Percentiles rank a stretch among this genome's conserved stretches.
These are phyloP conservation scores for Tauraco hartlaubi DNA, from an alignment of 2,797 vertebrate genomes.

Conservation along the genomic window DNA sequence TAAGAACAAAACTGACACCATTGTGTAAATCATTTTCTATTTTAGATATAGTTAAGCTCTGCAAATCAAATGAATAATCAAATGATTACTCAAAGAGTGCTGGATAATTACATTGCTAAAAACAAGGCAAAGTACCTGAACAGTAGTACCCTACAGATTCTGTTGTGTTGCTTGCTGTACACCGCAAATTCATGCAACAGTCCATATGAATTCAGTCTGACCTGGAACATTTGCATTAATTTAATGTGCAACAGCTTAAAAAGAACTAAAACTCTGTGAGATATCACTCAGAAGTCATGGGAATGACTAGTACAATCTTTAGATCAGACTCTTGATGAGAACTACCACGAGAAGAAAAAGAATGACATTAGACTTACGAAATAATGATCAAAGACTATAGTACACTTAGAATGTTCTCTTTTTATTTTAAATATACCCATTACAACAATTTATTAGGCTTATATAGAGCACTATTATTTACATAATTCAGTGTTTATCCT, in stretches of 20 bases:
- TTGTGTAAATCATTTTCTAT: not conserved
- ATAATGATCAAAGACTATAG: conserved; percentile 46
- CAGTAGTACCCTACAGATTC: not conserved
- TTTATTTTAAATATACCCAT: conserved; percentile 85
- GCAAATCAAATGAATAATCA: not conserved
- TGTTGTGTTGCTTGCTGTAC: not conserved
- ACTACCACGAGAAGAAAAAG: not conserved
- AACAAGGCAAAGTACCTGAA: not conserved
- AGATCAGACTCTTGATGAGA: not conserved
- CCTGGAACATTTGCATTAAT: not conserved
- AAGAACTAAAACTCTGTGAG: not conserved
- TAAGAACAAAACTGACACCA: not conserved
- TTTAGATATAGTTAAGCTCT: not conserved
- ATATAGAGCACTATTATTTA: conserved; percentile 79
- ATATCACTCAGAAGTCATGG: not conserved
- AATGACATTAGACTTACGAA: conserved; percentile 17
- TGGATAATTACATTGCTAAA: not conserved
- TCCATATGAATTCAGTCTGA: not conserved
- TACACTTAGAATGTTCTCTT: conserved; percentile 72
- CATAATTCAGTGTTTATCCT: conserved; percentile 71
- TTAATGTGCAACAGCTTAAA: not conserved
- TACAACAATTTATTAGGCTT: conserved; percentile 79
- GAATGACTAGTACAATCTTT: not conserved
- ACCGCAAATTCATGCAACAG: accelerated
- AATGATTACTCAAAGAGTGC: not conserved